These are phyloP conservation scores for Synergus gifuensis DNA, from an alignment of 2,888 invertebrate genomes.

Conservation along the genomic window DNA sequence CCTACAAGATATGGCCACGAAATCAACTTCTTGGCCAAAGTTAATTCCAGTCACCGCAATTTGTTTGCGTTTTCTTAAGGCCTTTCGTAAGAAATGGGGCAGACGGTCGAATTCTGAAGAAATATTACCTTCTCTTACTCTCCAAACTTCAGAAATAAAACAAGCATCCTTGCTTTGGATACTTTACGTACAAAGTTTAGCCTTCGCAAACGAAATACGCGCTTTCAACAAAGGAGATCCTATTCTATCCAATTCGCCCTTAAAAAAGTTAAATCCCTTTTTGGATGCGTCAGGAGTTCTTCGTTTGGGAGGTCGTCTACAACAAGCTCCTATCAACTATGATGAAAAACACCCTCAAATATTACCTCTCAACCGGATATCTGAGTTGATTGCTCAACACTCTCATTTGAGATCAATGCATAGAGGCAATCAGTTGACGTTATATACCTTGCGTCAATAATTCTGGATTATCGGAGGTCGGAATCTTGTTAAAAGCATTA, in stretches of 20 bases:
- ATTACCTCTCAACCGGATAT: not conserved
- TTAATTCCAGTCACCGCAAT: too few relatives aligned
- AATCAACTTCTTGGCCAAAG: too few relatives aligned
- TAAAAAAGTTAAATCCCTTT: not conserved
- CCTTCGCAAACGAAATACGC: not conserved
- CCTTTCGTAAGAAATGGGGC: too few relatives aligned
- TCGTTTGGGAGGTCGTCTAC: not conserved
- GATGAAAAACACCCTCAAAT: not conserved
- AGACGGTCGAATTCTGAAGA: too few relatives aligned
- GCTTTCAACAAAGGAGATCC: not conserved
- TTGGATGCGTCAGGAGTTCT: not conserved
- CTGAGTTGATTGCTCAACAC: not conserved
- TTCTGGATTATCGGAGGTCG: too few relatives aligned
- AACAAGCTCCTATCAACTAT: not conserved
- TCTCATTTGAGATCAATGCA: conserved; percentile 6
- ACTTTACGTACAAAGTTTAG: not conserved
- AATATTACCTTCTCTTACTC: not conserved
- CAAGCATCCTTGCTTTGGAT: not conserved
- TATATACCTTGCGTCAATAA: not conserved
- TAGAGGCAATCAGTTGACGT: not conserved
- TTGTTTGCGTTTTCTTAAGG: too few relatives aligned
- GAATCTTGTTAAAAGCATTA: too few relatives aligned
- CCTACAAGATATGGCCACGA: too few relatives aligned
- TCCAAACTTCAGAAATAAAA: not conserved
- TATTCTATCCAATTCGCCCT: not conserved